Evolutionary conservation across 2,113 vertebrate genomes (phyloP).

Genomic region (Vanacampus margaritifer): DNA sequence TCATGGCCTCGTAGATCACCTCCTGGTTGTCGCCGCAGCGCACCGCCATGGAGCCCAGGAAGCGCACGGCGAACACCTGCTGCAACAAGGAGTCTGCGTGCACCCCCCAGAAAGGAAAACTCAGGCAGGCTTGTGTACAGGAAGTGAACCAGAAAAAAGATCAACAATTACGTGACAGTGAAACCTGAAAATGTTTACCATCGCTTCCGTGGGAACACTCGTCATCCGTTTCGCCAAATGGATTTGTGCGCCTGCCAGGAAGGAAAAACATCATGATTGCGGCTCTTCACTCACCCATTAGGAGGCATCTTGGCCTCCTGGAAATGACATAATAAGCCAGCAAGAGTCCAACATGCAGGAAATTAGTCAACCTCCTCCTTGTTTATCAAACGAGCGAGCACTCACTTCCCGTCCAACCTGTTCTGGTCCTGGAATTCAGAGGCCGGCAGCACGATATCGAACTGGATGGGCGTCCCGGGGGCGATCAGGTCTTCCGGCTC

Average conservation of each 20-base stretch:
- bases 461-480: conserved; percentile 94
- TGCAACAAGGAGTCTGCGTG: conserved; percentile 86
- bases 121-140: neutral
- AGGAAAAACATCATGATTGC: conserved; percentile 34
- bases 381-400: conserved; percentile 4
- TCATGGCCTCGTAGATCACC: conserved; percentile 96
- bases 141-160: neutral
- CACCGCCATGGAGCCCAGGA: conserved; percentile 94
- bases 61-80: conserved; percentile 92
- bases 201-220: conserved; percentile 76
- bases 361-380: conserved; percentile 1
- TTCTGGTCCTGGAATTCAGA: conserved; percentile 94
- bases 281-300: conserved; percentile 27
- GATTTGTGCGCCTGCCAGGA: conserved; percentile 84
- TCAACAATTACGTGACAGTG: neutral
- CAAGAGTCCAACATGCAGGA: conserved; percentile 14
- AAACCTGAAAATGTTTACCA: conserved; percentile 68
- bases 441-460: conserved; percentile 91
- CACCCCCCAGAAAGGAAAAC: neutral
- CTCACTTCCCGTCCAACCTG: conserved; percentile 77
- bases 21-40: conserved; percentile 78
- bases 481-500: conserved; percentile 82
- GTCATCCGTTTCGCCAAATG: conserved; percentile 90
- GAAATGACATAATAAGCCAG: conserved; percentile 31
- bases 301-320: conserved; percentile 26